Evolutionary conservation across 2,113 vertebrate species (phyloP).

Genomic region (Gymnocephalus cernua): DNA sequence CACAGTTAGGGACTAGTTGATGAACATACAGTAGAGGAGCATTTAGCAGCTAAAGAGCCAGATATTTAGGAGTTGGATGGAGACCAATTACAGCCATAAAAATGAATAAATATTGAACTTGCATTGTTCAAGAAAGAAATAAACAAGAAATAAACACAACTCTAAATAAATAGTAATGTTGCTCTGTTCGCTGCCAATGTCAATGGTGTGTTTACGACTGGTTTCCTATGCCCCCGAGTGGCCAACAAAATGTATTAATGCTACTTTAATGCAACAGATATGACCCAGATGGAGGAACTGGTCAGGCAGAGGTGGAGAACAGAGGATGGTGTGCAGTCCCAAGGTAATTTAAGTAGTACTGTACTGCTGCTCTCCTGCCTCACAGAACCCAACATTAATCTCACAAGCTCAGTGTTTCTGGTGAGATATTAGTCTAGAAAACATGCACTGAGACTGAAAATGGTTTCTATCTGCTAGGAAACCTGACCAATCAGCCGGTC

Average conservation of each 20-base stretch:
- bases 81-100: no score
- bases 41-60: no score
- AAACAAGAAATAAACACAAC: no score
- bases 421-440: not conserved
- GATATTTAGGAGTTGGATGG: no score
- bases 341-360: not conserved
- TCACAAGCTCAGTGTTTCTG: not conserved
- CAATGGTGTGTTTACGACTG: not conserved
- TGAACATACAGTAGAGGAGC: no score
- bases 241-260: not conserved
- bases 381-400: not conserved
- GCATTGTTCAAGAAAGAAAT: no score
- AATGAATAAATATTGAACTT: no score
- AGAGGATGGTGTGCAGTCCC: not conserved
- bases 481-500: not conserved
- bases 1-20: no score
- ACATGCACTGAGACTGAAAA: slow-evolving; percentile 1
- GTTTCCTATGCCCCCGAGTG: not conserved
- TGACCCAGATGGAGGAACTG: not conserved
- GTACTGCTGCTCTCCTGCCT: slow-evolving; percentile 3
- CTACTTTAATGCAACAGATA: not conserved
- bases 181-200: not conserved
- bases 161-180: no score
- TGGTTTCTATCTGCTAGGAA: not conserved
- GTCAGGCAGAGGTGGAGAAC: not conserved